phyloP scores from a whole-genome alignment of 2,113 vertebrate genomes.

The Nansenia antarctica region DNA sequence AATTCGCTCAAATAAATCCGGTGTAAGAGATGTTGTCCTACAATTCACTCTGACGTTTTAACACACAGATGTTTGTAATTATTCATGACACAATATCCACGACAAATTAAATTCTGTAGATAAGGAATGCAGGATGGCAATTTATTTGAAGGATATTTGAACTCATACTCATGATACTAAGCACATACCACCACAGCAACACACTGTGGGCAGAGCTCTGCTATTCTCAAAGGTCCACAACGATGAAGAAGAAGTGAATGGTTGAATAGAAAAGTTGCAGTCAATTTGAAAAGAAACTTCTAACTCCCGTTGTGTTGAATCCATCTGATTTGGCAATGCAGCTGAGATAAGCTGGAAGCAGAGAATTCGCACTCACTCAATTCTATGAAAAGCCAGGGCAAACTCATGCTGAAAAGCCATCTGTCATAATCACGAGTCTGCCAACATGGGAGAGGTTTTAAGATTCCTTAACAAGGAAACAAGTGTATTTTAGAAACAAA shows the following conservation, averaged over 20 bases:
- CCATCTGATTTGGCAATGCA: constrained; percentile 17
- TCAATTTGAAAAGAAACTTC: background rate
- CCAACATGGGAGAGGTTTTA: background rate
- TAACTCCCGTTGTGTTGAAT: background rate
- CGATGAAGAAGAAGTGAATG: background rate
- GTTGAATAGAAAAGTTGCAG: background rate
- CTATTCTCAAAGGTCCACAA: background rate
- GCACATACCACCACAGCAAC: background rate
- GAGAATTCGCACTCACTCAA: background rate
- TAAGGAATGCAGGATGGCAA: background rate
- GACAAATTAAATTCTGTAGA: background rate
- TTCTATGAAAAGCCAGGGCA: background rate
- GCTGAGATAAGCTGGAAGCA: constrained; percentile 7
- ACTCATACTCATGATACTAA: background rate
- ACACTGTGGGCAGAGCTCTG: background rate
- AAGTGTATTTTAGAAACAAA: background rate
- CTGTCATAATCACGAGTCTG: constrained; percentile 9
- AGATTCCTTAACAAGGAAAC: background rate
- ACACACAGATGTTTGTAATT: constrained; percentile 1
- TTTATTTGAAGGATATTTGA: background rate
- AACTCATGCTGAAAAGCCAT: constrained; percentile 4
- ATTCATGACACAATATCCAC: background rate
- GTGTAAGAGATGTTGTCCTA: background rate
- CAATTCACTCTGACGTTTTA: constrained; percentile 17
- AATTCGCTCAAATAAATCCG: constrained; percentile 30